phyloP scores from a whole-genome alignment of 2,888 invertebrate genomes.

The Crossocerus cetratus region DNA sequence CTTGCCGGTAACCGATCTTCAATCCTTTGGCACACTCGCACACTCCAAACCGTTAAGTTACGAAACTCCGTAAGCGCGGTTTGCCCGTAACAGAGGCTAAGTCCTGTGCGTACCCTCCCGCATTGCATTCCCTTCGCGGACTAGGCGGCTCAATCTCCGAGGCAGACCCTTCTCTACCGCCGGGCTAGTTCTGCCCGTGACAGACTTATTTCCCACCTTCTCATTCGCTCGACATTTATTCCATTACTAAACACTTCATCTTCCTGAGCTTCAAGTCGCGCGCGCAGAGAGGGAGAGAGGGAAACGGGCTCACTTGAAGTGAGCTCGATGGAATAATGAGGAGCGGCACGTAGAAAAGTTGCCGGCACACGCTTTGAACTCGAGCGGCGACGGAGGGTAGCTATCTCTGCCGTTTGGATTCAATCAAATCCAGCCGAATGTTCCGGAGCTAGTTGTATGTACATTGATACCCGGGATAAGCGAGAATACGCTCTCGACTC shows the following conservation, averaged over 20 bases:
- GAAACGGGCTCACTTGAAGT: too few relatives aligned
- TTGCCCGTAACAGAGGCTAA: slow-evolving; percentile 42
- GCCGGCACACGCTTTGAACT: neutral
- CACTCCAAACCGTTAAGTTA: slow-evolving; percentile 39
- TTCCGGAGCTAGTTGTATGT: neutral
- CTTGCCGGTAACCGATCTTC: slow-evolving; percentile 48
- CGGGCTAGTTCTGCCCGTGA: neutral
- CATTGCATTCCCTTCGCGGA: slow-evolving; percentile 8
- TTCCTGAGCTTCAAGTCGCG: too few relatives aligned
- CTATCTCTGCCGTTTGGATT: neutral
- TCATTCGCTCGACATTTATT: neutral
- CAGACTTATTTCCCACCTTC: neutral
- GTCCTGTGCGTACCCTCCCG: slow-evolving; percentile 22
- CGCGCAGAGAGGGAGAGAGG: too few relatives aligned
- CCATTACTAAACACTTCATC: too few relatives aligned
- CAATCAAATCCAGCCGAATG: neutral
- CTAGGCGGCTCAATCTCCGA: neutral
- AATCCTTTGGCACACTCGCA: slow-evolving; percentile 10
- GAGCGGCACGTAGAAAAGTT: neutral
- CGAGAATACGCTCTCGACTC: too few relatives aligned
- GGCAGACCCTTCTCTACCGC: too few relatives aligned
- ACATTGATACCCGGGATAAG: neutral
- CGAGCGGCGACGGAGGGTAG: neutral
- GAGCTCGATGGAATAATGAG: neutral
- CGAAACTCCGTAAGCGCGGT: slow-evolving; percentile 41